These are phyloP conservation scores for Rhinolophus sinicus DNA, from an alignment of 2,113 vertebrate genomes.

Conservation along the genomic window DNA sequence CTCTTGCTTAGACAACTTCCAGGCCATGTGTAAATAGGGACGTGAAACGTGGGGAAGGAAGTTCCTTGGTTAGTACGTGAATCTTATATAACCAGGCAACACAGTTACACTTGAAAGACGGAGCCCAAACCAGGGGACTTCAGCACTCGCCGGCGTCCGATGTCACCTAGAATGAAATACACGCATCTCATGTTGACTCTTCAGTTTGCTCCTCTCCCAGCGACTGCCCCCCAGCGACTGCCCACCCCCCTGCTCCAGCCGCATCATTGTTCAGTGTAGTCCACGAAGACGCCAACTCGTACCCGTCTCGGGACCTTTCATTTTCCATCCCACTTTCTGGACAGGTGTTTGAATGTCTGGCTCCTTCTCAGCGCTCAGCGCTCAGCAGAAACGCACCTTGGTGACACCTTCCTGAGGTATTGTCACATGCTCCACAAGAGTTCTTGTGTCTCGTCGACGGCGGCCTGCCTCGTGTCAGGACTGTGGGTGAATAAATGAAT, in stretches of 20 bases:
- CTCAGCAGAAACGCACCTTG: accelerated
- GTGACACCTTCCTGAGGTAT: no score
- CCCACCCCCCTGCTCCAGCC: neutral
- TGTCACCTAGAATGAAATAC: no score
- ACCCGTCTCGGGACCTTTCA: neutral
- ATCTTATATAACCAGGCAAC: no score
- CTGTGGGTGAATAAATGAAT: neutral
- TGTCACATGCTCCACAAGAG: neutral
- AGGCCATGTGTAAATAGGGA: no score
- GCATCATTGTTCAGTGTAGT: neutral
- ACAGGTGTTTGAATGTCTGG: neutral
- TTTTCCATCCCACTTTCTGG: neutral
- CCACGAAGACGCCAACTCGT: neutral
- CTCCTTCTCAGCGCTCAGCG: neutral
- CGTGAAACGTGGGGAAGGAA: no score
- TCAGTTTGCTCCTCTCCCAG: neutral
- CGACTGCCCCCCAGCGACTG: no score
- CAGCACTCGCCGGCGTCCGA: no score
- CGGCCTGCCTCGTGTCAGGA: neutral
- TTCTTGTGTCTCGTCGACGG: neutral
- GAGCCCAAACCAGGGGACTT: no score
- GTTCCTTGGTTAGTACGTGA: no score
- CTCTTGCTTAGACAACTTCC: no score
- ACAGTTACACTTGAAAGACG: no score
- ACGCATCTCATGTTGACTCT: no score